Conservation (phyloP, 53 echinoderm and acorn worm genomes). For the Glandiceps talaboti region DNA sequence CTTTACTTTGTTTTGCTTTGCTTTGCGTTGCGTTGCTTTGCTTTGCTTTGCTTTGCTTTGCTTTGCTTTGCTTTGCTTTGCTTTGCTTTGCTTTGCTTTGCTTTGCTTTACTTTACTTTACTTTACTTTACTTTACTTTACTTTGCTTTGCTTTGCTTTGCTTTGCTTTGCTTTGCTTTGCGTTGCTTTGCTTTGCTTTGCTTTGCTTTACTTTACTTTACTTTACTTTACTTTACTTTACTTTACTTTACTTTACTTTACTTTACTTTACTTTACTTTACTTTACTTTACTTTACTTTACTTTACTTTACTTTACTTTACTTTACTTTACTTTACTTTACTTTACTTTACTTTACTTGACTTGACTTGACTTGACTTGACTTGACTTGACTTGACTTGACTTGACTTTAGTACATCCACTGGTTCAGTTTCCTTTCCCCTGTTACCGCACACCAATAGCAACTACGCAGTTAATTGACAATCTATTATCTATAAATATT, state of each 20-base stretch:
- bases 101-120: not conserved
- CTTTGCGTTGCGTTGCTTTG: not conserved
- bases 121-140: not conserved
- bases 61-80: not conserved
- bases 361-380: not conserved
- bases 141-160: not conserved
- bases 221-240: not conserved
- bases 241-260: not conserved
- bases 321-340: not conserved
- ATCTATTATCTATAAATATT: too few species aligned
- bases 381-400: not conserved
- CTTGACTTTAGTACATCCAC: too few species aligned
- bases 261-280: not conserved
- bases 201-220: not conserved
- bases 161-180: not conserved
- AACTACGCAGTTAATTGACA: too few species aligned
- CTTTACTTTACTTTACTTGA: not conserved
- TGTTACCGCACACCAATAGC: too few species aligned
- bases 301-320: not conserved
- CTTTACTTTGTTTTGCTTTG: not conserved
- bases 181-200: not conserved
- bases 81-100: not conserved
- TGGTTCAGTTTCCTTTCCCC: too few species aligned
- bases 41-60: not conserved
- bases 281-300: not conserved